Conservation (phyloP, 2,888 invertebrate species). For the Sinopyrophorus schimmeli region DNA sequence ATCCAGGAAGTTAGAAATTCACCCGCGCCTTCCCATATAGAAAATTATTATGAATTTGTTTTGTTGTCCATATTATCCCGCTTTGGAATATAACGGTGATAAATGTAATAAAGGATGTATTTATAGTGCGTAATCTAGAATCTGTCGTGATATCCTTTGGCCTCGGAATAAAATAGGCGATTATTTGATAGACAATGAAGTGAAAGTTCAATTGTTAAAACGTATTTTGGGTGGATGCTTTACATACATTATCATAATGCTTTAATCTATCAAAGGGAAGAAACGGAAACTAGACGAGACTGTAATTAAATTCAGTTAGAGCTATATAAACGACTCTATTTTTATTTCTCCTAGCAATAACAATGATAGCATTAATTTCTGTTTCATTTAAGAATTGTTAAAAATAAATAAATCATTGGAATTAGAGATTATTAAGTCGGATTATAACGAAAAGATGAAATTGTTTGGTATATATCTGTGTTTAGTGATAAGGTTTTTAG, state of each 20-base stretch:
- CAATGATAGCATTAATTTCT: no score
- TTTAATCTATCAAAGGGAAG: no score
- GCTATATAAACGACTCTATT: no score
- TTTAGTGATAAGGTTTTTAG: no score
- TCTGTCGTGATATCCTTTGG: conserved; percentile 39
- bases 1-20: conserved; percentile 32
- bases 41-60: conserved; percentile 16
- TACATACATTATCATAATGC: conserved; percentile 18
- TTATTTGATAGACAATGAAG: conserved; percentile 37
- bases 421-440: no score
- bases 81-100: conserved; percentile 17
- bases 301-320: no score
- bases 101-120: conserved; percentile 28
- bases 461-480: no score
- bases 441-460: no score
- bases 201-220: conserved; percentile 34
- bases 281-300: no score
- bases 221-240: conserved; percentile 21
- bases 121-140: conserved; percentile 36
- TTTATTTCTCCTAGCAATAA: no score
- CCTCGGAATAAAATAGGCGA: conserved; percentile 35
- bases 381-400: no score
- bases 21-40: conserved; percentile 29
- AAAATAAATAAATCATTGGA: no score
- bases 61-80: conserved; percentile 21